Conservation (phyloP, 2,113 vertebrate species). For the Nothobranchius furzeri region DNA sequence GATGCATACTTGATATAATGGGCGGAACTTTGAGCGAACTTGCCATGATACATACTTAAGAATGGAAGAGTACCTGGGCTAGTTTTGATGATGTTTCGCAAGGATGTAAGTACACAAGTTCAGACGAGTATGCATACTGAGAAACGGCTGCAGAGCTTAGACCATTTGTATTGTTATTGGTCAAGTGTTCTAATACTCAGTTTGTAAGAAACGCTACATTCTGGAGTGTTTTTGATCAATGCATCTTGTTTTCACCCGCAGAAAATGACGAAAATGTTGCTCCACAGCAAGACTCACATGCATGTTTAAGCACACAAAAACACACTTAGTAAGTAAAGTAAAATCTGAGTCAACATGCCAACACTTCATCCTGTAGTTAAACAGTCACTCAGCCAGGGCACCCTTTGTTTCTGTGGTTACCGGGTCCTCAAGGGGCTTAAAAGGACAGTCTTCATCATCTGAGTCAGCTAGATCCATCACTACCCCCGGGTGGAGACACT, state of each 20-base stretch:
- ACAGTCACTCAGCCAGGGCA: conserved; percentile 66
- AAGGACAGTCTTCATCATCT: conserved; percentile 79
- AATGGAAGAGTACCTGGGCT: too few species aligned
- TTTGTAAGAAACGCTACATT: too few species aligned
- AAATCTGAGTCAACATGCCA: conserved; percentile 39
- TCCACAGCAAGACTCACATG: conserved; percentile 31
- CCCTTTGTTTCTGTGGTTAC: conserved; percentile 73
- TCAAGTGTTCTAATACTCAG: too few species aligned
- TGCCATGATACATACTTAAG: too few species aligned
- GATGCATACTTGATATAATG: too few species aligned
- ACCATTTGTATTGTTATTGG: too few species aligned
- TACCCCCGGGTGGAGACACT: conserved; percentile 82
- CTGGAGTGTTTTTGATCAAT: too few species aligned
- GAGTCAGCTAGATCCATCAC: conserved; percentile 82
- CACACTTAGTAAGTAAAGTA: background rate
- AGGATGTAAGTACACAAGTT: too few species aligned
- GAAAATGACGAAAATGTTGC: background rate
- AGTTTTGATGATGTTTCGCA: too few species aligned
- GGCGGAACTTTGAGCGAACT: too few species aligned
- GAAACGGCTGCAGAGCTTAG: too few species aligned
- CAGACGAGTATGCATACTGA: too few species aligned
- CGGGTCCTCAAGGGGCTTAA: conserved; percentile 78
- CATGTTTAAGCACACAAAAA: conserved; percentile 15
- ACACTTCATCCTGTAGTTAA: conserved; percentile 61
- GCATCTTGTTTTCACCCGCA: conserved; percentile 2